Conservation (phyloP, 2,797 vertebrate species). For the Octomys mimax region DNA sequence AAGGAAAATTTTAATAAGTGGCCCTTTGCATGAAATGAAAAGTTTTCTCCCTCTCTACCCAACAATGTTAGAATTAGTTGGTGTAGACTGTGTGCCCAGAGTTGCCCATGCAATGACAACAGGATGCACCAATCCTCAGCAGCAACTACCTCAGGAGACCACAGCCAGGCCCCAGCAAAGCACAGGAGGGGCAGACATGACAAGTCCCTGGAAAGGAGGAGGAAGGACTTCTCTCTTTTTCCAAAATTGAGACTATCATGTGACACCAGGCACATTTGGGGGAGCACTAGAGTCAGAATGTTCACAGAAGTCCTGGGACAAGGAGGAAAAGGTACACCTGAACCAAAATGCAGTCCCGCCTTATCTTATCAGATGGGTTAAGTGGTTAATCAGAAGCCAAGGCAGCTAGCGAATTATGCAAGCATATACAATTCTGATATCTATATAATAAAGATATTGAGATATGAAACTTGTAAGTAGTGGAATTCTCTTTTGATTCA, state of each 20-base stretch:
- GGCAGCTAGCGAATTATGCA: not conserved
- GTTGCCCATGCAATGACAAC: not conserved
- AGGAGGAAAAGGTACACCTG: not conserved
- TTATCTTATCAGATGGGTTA: not conserved
- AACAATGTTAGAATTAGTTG: not conserved
- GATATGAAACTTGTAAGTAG: not conserved
- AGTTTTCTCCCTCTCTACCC: not conserved
- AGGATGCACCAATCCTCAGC: not conserved
- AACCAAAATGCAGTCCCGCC: not conserved
- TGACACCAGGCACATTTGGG: not conserved
- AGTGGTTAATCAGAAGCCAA: constrained; percentile 15
- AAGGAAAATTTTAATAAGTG: not conserved
- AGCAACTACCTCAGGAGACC: not conserved
- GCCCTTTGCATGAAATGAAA: not conserved
- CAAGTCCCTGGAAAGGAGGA: not conserved
- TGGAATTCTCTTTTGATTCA: not conserved
- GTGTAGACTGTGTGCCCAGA: not conserved
- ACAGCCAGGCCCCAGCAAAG: not conserved
- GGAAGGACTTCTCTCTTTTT: not conserved
- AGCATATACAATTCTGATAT: not conserved
- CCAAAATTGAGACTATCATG: not conserved
- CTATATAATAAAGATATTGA: not conserved
- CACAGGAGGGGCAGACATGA: not conserved
- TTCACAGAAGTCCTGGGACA: not conserved
- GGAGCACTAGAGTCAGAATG: not conserved